Conservation (phyloP, 2,888 invertebrate species). For the Drosophila macrospina region DNA sequence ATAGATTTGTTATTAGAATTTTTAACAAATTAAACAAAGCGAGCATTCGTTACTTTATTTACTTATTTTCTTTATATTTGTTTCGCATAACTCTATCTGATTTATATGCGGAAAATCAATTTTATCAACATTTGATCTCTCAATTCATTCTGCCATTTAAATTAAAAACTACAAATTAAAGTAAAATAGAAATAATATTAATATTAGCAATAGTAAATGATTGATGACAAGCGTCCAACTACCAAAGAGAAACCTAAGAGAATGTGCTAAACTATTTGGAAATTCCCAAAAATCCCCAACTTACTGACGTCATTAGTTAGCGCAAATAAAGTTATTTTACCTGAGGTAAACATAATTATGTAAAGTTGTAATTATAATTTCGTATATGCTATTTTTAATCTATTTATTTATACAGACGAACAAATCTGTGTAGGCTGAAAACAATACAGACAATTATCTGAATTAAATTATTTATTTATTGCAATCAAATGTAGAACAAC, state of each 20-base stretch:
- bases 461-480: slow-evolving; percentile 9
- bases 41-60: no score
- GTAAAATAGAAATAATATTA: not conserved
- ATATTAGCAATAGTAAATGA: slow-evolving; percentile 6
- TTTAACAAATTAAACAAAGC: no score
- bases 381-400: not conserved
- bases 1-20: no score
- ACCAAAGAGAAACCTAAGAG: not conserved
- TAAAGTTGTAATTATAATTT: slow-evolving; percentile 1
- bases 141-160: no score
- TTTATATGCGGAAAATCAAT: no score
- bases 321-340: not conserved
- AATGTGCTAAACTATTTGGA: not conserved
- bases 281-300: not conserved
- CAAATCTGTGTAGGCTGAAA: slow-evolving; percentile 7
- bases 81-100: no score
- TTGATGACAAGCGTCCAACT: slow-evolving; percentile 4
- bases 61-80: no score
- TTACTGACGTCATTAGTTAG: slow-evolving; percentile 33
- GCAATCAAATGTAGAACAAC: slow-evolving; percentile 26
- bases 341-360: slow-evolving; percentile 14
- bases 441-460: not conserved
- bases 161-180: no score
- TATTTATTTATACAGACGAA: not conserved
- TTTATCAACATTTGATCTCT: no score